Percentiles rank a stretch among this genome's conserved stretches.
Evolutionary conservation across 2,888 invertebrate genomes (phyloP).

Genomic region (Octodonta nipae): DNA sequence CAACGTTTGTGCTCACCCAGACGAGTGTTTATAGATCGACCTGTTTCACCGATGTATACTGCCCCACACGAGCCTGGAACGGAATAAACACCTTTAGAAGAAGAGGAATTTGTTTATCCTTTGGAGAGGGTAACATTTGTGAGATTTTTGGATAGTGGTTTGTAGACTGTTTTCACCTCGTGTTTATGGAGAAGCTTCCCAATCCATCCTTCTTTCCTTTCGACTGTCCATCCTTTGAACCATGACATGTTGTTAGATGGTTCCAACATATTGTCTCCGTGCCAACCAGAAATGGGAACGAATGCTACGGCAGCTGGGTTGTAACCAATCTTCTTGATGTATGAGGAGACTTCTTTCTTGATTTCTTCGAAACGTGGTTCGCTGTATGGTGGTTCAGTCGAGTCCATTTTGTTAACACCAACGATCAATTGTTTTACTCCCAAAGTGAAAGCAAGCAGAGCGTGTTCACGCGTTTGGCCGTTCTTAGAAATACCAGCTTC

Average conservation of each 20-base stretch:
- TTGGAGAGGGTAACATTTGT: too few relatives aligned
- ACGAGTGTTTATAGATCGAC: too few relatives aligned
- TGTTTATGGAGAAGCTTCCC: too few relatives aligned
- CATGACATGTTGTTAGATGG: constrained; percentile 86
- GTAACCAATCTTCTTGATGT: constrained; percentile 99
- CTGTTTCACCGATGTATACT: too few relatives aligned
- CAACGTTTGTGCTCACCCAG: too few relatives aligned
- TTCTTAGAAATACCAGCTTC: constrained; percentile 99
- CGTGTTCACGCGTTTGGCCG: constrained; percentile 98
- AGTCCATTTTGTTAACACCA: constrained; percentile 99
- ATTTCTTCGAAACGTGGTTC: constrained; percentile 96
- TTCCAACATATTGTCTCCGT: constrained; percentile 99
- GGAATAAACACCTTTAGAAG: too few relatives aligned
- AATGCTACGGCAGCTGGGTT: constrained; percentile 94
- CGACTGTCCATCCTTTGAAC: constrained; percentile 95
- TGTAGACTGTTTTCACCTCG: too few relatives aligned
- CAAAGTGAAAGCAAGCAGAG: constrained; percentile 91
- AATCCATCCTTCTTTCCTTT: constrained; percentile 93
- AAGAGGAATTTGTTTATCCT: too few relatives aligned
- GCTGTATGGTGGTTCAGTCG: constrained; percentile 95
- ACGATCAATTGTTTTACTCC: constrained; percentile 99
- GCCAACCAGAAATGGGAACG: constrained; percentile 99
- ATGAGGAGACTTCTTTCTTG: constrained; percentile 92
- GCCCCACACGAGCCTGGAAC: too few relatives aligned
- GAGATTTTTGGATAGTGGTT: too few relatives aligned